A percentile compares a stretch with the other conserved stretches of the same genome.
Evolutionary conservation across 1,140 invertebrate genomes (phyloP).

Genomic region (Condylostylus longicornis): DNA sequence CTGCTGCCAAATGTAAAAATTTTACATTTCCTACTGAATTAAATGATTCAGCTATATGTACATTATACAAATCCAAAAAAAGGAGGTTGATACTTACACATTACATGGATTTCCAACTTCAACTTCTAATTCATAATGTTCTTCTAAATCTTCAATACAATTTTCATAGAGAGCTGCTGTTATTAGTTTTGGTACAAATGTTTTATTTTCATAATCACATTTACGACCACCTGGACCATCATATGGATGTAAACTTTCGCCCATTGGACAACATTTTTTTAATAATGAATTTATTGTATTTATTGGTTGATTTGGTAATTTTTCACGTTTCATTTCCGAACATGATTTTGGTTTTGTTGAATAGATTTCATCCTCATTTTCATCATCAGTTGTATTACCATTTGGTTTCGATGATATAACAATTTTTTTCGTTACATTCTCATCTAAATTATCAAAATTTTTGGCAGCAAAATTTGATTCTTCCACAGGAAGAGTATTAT

Average conservation of each 20-base stretch:
- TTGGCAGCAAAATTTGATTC: too few relatives aligned
- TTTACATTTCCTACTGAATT: too few relatives aligned
- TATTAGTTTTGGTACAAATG: constrained; percentile 20
- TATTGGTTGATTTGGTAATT: constrained; percentile 14
- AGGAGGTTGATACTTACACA: constrained; percentile 14
- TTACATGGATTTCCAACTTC: constrained; percentile 30
- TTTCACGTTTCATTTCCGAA: too few relatives aligned
- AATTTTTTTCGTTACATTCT: too few relatives aligned
- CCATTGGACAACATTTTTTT: constrained; percentile 25
- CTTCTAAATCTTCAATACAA: constrained; percentile 27
- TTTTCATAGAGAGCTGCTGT: constrained; percentile 24
- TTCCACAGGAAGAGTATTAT: too few relatives aligned
- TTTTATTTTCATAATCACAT: constrained; percentile 16
- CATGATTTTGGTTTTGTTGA: too few relatives aligned
- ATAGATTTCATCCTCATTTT: too few relatives aligned
- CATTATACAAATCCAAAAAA: neutral
- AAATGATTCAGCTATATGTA: too few relatives aligned
- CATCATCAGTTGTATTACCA: too few relatives aligned
- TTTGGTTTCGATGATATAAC: too few relatives aligned
- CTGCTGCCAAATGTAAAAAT: too few relatives aligned
- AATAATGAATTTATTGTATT: constrained; percentile 12
- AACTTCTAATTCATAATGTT: constrained; percentile 10
- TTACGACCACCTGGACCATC: constrained; percentile 20
- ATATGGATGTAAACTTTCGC: constrained; percentile 21
- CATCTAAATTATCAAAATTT: too few relatives aligned